Conservation (phyloP, 2,113 vertebrate species). For the Fregata magnificens region DNA sequence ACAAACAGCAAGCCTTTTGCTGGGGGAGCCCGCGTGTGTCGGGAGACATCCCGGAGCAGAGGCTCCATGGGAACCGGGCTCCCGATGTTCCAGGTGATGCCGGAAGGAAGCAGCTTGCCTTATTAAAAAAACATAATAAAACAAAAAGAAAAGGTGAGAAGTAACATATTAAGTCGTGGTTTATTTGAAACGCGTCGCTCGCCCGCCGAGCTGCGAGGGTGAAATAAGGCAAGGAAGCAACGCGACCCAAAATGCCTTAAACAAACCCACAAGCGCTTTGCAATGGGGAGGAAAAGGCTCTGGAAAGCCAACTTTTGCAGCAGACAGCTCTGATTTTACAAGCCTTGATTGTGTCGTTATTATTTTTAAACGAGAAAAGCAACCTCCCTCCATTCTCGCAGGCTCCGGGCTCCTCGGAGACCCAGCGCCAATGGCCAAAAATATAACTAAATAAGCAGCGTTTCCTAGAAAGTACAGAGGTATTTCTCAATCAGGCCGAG, state of each 20-base stretch:
- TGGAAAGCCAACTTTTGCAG: not conserved
- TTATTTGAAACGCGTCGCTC: fast-evolving
- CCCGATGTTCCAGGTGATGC: not conserved
- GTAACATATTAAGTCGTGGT: not conserved
- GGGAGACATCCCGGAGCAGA: not conserved
- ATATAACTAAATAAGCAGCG: not conserved
- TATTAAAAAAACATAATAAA: not conserved
- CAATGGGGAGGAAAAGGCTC: not conserved
- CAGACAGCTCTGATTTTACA: not conserved
- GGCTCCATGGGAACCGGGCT: not conserved
- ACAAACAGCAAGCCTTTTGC: not conserved
- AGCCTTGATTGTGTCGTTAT: not conserved
- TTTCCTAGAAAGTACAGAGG: not conserved
- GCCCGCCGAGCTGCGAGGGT: fast-evolving
- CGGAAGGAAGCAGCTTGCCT: not conserved
- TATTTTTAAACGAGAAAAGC: not conserved
- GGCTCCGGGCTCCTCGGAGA: not conserved
- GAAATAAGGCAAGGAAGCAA: not conserved
- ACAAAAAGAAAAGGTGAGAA: constrained; percentile 13
- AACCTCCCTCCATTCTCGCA: fast-evolving
- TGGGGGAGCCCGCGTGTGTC: fast-evolving
- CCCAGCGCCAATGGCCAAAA: fast-evolving
- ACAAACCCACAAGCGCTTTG: not conserved
- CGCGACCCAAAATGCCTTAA: not conserved
- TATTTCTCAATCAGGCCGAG: not conserved